Evolutionary conservation across 2,888 invertebrate species (phyloP).

Genomic region (Marronus borbonicus): DNA sequence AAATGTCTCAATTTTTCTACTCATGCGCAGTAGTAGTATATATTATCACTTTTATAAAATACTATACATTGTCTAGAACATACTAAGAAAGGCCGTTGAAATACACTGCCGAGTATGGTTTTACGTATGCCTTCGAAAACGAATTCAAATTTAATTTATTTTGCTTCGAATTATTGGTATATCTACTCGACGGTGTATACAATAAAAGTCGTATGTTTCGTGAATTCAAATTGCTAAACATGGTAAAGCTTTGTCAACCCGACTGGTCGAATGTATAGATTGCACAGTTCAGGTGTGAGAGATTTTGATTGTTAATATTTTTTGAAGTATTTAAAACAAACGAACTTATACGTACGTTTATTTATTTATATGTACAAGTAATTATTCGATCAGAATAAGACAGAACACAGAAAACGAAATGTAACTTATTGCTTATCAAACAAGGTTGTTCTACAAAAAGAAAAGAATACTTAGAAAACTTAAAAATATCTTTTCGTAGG

Average conservation of each 20-base stretch:
- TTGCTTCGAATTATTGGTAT: too few relatives aligned
- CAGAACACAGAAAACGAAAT: constrained; percentile 44
- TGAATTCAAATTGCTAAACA: constrained; percentile 32
- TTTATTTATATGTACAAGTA: constrained; percentile 24
- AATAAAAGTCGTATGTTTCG: too few relatives aligned
- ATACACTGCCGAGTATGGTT: constrained; percentile 13
- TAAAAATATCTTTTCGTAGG: constrained; percentile 36
- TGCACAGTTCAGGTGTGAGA: constrained; percentile 40
- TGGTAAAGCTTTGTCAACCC: constrained; percentile 44
- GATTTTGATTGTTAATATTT: constrained; percentile 39
- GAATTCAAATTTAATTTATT: too few relatives aligned
- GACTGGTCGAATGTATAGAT: constrained; percentile 29
- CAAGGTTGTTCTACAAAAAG: constrained; percentile 31
- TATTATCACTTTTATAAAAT: constrained; percentile 52
- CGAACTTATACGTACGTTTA: constrained; percentile 11
- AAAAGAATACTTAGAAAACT: constrained; percentile 40
- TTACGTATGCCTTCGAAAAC: too few relatives aligned
- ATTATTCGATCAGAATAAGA: constrained; percentile 13
- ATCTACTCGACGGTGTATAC: too few relatives aligned
- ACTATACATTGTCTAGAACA: constrained; percentile 51
- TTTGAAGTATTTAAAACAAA: constrained; percentile 32
- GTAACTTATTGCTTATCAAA: constrained; percentile 11
- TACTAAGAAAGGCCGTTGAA: constrained; percentile 48
- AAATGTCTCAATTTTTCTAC: constrained; percentile 38
- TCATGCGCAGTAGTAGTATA: constrained; percentile 32